Percentiles rank a stretch among this genome's conserved stretches.
These are phyloP conservation scores for Oegoconia quadripuncta DNA, from an alignment of 2,888 invertebrate genomes.

Conservation along the genomic window DNA sequence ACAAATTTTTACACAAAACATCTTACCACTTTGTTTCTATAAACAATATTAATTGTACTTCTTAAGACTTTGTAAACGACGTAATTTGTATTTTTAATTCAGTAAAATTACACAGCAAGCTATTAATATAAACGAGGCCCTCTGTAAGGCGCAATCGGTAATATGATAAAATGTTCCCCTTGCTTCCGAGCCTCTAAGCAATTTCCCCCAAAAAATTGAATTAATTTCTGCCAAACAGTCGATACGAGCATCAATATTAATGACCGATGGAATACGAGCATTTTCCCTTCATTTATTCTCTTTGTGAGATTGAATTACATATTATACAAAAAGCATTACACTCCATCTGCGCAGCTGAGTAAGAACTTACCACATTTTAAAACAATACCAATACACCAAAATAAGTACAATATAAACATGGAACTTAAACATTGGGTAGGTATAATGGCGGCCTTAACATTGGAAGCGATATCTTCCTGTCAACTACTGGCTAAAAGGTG, in stretches of 20 bases:
- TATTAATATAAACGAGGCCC: constrained; percentile 58
- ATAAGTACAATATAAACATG: too few species aligned
- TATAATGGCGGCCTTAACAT: too few species aligned
- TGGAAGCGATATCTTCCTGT: too few species aligned
- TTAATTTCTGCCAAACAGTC: constrained; percentile 66
- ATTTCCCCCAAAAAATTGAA: constrained; percentile 65
- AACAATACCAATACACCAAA: background rate
- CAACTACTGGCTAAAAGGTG: too few species aligned
- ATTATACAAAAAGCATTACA: background rate
- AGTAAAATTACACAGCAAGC: constrained; percentile 49
- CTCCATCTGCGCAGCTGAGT: too few species aligned
- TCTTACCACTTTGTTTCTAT: background rate
- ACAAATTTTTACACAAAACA: background rate
- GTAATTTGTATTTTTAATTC: constrained; percentile 50
- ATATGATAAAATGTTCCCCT: constrained; percentile 63
- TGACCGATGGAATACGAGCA: constrained; percentile 35
- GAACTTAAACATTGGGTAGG: too few species aligned
- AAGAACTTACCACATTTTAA: too few species aligned
- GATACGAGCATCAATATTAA: constrained; percentile 55
- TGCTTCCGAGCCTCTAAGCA: constrained; percentile 31
- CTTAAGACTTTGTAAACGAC: constrained; percentile 24
- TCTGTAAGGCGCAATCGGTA: constrained; percentile 61
- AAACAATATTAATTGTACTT: constrained; percentile 34
- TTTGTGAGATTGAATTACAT: constrained; percentile 16
- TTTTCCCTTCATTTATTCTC: constrained; percentile 34